Conservation (phyloP, 2,113 vertebrate genomes). For the Climacteris rufus region DNA sequence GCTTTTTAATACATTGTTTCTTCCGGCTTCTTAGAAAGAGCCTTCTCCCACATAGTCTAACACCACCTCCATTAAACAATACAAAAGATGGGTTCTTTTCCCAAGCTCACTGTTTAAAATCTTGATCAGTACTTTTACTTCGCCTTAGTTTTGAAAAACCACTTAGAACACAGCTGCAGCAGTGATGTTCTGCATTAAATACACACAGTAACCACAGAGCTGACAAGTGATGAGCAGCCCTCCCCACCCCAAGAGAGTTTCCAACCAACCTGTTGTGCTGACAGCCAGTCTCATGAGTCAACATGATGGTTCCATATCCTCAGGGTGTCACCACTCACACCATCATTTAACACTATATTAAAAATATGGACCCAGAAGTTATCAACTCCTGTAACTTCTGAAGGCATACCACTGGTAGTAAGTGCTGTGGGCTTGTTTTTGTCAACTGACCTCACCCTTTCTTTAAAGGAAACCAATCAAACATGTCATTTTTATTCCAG, state of each 20-base stretch:
- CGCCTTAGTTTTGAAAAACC: background rate
- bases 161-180: background rate
- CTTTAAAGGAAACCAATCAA: background rate
- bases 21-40: slow-evolving; percentile 31
- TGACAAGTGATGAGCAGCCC: background rate
- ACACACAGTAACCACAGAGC: background rate
- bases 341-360: background rate
- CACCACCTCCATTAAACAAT: background rate
- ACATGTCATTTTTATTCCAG: background rate
- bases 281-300: background rate
- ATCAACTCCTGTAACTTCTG: background rate
- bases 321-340: background rate
- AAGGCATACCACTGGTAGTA: background rate
- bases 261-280: background rate
- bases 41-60: background rate
- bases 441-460: background rate
- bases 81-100: background rate
- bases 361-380: background rate
- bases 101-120: background rate
- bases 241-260: background rate
- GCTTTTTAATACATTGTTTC: background rate
- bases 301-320: background rate
- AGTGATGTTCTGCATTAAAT: background rate
- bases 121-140: background rate
- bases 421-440: background rate